Conservation (phyloP, 2,888 invertebrate species). For the Drosophila recens region DNA sequence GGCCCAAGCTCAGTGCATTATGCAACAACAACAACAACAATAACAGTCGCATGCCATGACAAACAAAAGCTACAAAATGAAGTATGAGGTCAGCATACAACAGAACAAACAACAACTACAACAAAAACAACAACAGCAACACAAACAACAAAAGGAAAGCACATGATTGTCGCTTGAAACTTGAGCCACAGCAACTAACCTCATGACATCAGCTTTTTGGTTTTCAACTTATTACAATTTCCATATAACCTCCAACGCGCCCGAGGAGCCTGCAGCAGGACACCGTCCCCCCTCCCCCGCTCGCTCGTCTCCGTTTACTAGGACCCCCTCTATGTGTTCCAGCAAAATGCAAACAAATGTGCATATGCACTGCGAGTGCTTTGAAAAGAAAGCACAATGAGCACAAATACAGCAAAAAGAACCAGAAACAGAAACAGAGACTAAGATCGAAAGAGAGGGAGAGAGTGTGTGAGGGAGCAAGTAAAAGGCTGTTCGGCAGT, state of each 20-base stretch:
- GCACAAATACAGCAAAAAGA: conserved; percentile 29
- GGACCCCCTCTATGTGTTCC: neutral
- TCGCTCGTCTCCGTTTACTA: neutral
- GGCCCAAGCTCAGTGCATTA: conserved; percentile 68
- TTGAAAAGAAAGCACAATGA: conserved; percentile 62
- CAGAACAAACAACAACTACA: conserved; percentile 45
- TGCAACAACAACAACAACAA: conserved; percentile 52
- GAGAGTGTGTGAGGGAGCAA: conserved; percentile 1
- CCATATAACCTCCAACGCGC: conserved; percentile 74
- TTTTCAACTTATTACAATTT: conserved; percentile 82
- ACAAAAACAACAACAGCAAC: conserved; percentile 20
- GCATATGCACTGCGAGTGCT: conserved; percentile 67
- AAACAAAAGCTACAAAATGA: conserved; percentile 81
- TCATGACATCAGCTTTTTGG: conserved; percentile 82
- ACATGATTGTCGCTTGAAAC: conserved; percentile 81
- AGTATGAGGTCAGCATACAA: conserved; percentile 78
- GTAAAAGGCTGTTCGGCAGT: conserved; percentile 40
- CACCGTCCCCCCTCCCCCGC: conserved; percentile 3
- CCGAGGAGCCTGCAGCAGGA: conserved; percentile 50
- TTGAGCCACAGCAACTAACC: conserved; percentile 80
- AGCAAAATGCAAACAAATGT: conserved; percentile 73
- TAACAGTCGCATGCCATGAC: conserved; percentile 59
- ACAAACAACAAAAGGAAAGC: conserved; percentile 66
- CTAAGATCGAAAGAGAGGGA: neutral
- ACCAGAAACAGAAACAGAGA: conserved; percentile 8